These are phyloP conservation scores for Crax fasciolata DNA, from an alignment of 2,797 vertebrate genomes.

Conservation along the genomic window DNA sequence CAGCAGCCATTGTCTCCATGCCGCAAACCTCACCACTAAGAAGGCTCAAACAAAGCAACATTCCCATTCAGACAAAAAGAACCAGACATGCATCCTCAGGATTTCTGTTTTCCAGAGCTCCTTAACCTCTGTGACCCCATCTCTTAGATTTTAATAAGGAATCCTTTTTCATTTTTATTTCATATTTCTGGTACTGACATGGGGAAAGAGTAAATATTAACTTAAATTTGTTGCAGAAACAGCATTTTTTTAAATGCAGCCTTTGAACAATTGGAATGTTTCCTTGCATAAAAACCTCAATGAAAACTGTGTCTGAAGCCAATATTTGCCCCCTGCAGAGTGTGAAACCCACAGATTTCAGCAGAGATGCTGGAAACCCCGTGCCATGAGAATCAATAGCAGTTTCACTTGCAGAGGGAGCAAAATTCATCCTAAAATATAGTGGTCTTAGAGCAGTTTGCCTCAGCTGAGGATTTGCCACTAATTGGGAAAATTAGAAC, in stretches of 20 bases:
- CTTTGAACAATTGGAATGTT: conserved; percentile 41
- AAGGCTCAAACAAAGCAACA: neutral
- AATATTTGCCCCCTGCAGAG: conserved; percentile 11
- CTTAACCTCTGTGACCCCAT: neutral
- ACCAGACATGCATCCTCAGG: neutral
- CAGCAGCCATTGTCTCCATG: neutral
- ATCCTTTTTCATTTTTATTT: neutral
- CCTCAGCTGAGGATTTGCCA: neutral
- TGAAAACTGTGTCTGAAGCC: conserved; percentile 29
- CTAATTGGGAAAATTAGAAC: neutral
- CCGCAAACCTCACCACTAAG: neutral
- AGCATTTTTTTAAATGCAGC: neutral
- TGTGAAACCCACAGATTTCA: conserved; percentile 68
- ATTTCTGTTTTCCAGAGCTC: conserved; percentile 35
- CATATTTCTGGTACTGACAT: neutral
- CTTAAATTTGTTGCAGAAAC: conserved; percentile 1
- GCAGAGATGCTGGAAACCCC: conserved; percentile 10
- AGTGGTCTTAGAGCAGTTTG: neutral
- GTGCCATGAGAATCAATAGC: neutral
- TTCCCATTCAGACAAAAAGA: neutral
- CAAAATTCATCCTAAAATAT: conserved; percentile 9
- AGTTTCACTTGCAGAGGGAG: neutral
- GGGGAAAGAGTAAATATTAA: neutral
- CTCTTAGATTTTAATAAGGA: conserved; percentile 10
- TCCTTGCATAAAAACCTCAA: conserved; percentile 50